Conservation (phyloP, 2,797 vertebrate genomes). For the Trachurus trachurus region DNA sequence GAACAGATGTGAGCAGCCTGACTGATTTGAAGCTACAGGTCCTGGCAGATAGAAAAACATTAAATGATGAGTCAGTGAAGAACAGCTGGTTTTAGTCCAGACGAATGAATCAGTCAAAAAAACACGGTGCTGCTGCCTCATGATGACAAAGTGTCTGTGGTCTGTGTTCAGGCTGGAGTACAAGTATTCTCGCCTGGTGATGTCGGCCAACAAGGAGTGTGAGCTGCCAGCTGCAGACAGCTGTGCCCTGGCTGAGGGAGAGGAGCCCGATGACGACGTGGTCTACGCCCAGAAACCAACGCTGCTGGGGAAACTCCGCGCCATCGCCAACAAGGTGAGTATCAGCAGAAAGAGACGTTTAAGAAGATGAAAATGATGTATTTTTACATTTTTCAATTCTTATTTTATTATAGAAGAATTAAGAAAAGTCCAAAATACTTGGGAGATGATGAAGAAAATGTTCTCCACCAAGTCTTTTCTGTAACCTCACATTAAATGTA, state of each 20-base stretch:
- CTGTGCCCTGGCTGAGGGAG: slow-evolving; percentile 95
- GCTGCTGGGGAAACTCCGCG: slow-evolving; percentile 93
- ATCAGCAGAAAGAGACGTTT: no score
- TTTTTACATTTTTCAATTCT: no score
- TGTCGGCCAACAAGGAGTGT: slow-evolving; percentile 95
- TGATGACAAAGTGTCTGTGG: slow-evolving; percentile 28
- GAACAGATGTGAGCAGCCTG: no score
- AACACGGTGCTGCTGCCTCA: neutral
- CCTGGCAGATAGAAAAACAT: neutral
- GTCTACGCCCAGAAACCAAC: slow-evolving; percentile 95
- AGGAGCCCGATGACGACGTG: slow-evolving; percentile 92
- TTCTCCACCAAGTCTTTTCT: no score
- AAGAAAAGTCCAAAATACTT: no score
- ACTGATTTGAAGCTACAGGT: neutral
- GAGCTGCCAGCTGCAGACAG: slow-evolving; percentile 97
- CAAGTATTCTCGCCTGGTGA: slow-evolving; percentile 98
- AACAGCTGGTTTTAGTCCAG: neutral
- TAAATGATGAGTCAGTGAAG: neutral
- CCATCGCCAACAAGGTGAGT: slow-evolving; percentile 94
- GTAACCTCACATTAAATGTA: neutral
- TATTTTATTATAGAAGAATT: no score
- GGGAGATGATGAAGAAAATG: neutral
- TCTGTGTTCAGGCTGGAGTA: slow-evolving; percentile 91
- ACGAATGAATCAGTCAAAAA: neutral
- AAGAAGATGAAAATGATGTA: no score